phyloP scores from a whole-genome alignment of 2,888 invertebrate genomes.

The Ichneumoninae sp. region DNA sequence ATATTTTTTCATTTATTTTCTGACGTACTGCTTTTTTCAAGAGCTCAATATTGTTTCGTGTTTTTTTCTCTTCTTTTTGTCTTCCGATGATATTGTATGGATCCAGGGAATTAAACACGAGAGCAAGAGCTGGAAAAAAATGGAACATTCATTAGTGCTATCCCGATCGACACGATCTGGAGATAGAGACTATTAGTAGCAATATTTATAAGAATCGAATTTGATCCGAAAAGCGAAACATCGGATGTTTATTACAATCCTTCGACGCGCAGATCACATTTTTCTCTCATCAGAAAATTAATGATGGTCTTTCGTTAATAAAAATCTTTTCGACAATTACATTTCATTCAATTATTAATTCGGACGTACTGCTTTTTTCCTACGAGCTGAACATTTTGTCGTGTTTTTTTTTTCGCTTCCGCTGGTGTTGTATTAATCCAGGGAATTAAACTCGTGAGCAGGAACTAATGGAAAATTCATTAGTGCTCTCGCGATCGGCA shows the following conservation, averaged over 20 bases:
- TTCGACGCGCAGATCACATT: no score
- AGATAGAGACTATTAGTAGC: constrained; percentile 8
- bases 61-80: no score
- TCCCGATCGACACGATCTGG: not conserved
- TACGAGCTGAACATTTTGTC: not conserved
- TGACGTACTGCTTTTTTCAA: no score
- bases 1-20: no score
- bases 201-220: constrained; percentile 34
- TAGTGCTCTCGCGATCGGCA: not conserved
- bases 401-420: not conserved
- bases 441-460: not conserved
- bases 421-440: not conserved
- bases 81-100: not conserved
- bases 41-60: no score
- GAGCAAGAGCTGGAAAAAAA: not conserved
- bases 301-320: no score
- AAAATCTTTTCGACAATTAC: not conserved
- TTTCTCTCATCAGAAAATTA: no score
- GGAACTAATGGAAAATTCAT: not conserved
- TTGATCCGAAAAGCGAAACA: constrained; percentile 2
- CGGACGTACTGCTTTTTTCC: not conserved
- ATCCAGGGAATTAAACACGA: not conserved
- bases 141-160: not conserved
- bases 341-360: not conserved
- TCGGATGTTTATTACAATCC: not conserved